A percentile compares a stretch with the other conserved stretches of the same genome.
These are phyloP conservation scores for Cyclophora punctaria DNA, from an alignment of 2,888 invertebrate genomes.

Conservation along the genomic window DNA sequence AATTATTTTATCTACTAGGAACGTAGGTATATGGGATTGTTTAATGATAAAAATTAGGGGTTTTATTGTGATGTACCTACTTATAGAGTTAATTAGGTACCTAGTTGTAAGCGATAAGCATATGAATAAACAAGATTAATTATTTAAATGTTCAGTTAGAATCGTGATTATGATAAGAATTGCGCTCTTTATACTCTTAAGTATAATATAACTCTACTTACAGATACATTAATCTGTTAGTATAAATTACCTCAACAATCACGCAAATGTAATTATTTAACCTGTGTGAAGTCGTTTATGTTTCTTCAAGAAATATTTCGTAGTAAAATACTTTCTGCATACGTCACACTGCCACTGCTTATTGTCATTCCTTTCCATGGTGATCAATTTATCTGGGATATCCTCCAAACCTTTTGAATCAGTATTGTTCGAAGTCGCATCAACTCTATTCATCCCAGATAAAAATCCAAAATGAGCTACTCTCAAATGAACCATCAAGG, in stretches of 20 bases:
- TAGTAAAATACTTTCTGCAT: constrained; percentile 89
- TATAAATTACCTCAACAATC: constrained; percentile 63
- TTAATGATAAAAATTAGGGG: not conserved
- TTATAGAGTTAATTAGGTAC: not conserved
- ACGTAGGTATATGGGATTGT: too few relatives aligned
- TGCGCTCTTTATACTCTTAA: too few relatives aligned
- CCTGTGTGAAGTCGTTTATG: constrained; percentile 91
- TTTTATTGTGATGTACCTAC: not conserved
- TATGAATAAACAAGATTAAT: too few relatives aligned
- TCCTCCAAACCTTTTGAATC: constrained; percentile 23
- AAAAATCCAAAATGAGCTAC: constrained; percentile 83
- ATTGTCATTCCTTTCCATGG: constrained; percentile 67
- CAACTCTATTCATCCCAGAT: constrained; percentile 31
- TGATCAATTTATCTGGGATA: constrained; percentile 28
- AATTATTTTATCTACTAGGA: too few relatives aligned
- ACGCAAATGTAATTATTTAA: constrained; percentile 65
- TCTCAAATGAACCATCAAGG: constrained; percentile 86
- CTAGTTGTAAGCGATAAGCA: not conserved
- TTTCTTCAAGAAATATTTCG: constrained; percentile 92
- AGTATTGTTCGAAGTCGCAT: constrained; percentile 20
- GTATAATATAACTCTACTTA: constrained; percentile 2
- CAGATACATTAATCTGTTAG: constrained; percentile 44
- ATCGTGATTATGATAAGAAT: too few relatives aligned
- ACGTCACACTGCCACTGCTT: constrained; percentile 92
- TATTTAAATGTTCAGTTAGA: too few relatives aligned